Percentiles rank a stretch among this genome's conserved stretches.
Conservation (phyloP, 2,888 invertebrate species). For the Habroteleia sp. region DNA sequence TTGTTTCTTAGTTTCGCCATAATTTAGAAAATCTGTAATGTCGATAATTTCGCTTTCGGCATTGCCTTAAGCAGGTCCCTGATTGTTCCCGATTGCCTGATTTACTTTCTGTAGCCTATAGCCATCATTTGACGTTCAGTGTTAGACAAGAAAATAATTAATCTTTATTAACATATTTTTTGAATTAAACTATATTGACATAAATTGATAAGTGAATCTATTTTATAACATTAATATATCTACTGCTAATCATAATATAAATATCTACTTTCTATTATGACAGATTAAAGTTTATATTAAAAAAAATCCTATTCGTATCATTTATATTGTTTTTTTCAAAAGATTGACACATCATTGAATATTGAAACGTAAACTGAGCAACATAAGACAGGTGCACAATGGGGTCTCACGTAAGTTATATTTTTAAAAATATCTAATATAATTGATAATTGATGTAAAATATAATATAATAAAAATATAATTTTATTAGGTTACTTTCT, state of each 20-base stretch:
- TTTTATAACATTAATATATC: slow-evolving; percentile 12
- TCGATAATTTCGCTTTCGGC: no score
- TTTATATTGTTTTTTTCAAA: no score
- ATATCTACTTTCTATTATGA: slow-evolving; percentile 7
- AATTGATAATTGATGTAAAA: no score
- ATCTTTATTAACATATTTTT: slow-evolving; percentile 33
- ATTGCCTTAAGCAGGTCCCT: no score
- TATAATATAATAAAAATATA: no score
- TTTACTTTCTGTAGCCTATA: no score
- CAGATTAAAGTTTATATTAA: slow-evolving; percentile 27
- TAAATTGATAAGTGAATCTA: slow-evolving; percentile 33
- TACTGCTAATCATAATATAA: slow-evolving; percentile 14
- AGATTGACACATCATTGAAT: slow-evolving; percentile 21
- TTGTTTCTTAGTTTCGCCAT: no score
- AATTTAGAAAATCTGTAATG: no score
- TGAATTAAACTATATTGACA: slow-evolving; percentile 2
- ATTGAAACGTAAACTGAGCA: not conserved
- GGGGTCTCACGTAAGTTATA: slow-evolving; percentile 25
- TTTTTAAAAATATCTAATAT: no score
- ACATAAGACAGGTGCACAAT: slow-evolving; percentile 25
- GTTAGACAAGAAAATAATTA: slow-evolving; percentile 32
- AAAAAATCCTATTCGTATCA: no score
- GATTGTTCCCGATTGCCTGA: no score
- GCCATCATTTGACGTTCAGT: slow-evolving; percentile 9
- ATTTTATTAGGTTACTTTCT: no score